Evolutionary conservation across 2,113 vertebrate species (phyloP), one percentile per base, ranked within the genome.

Genomic region (Pagrus major): DNA sequence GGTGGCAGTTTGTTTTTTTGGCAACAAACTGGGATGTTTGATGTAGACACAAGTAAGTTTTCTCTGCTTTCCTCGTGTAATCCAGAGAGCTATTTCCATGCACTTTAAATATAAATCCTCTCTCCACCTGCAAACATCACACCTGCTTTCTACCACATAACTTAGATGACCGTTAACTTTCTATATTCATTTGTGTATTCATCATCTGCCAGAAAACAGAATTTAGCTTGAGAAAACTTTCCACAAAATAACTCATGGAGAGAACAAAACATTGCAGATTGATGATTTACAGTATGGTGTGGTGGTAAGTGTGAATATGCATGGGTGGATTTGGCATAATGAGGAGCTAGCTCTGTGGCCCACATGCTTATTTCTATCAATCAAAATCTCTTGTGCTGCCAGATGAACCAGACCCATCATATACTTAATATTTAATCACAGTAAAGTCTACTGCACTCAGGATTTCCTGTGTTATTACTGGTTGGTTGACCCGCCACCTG

Each of bases 251-350:
- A 21, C 31, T 20, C 20, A 23, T 15, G 47, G 31, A 67, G 69
- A 60, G 44, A 25, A 31, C 8, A 5, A 16, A 72, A 59, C 55
- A 71, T 58, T 41, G 52, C 73, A 42, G 71, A 52, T 64, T 67
- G 35, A 31, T 23, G 9, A 66, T 67, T 33, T 72, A 20, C 65
- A 49, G 33, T 35, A 35, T 35, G 35, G 59, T 71, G n/a, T n/a
- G n/a, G n/a, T n/a, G n/a, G 70, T 58, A 49, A 58, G 74, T 69
- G 81, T 78, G 54, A 71, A 25, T 60, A 31, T 65, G 78, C 74
- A 87, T 61, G 64, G 72, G 67, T 83, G 81, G 76, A 83, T 72
- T 66, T 80, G 80, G 70, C 76, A 33, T 59, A 55, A 71, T 16
- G 21, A 47, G 20, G 49, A 71, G 33, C 25, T 66, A 21, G 39